A percentile compares a stretch with the other conserved stretches of the same genome.
These are phyloP conservation scores for Epinotia bilunana DNA, from an alignment of 2,888 invertebrate genomes.

Conservation along the genomic window DNA sequence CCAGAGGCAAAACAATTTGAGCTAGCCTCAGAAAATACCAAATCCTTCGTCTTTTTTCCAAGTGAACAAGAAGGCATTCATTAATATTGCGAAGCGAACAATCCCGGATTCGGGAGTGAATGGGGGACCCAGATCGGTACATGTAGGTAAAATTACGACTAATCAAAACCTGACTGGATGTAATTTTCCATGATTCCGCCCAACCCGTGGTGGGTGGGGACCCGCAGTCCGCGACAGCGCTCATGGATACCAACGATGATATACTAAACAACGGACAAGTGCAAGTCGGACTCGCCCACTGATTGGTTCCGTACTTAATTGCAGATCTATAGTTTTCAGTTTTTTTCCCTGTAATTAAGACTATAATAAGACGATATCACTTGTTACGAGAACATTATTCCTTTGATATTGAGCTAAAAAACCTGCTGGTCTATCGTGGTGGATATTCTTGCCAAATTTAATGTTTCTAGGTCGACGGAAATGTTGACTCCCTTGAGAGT, in stretches of 20 bases:
- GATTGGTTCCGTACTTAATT: no score
- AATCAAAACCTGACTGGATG: constrained; percentile 59
- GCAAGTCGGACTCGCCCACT: no score
- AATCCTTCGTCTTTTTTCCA: background rate
- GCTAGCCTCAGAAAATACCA: constrained; percentile 1
- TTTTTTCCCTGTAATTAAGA: no score
- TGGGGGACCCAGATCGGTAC: constrained; percentile 51
- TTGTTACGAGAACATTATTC: no score
- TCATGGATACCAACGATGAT: constrained; percentile 46
- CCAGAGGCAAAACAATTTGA: no score
- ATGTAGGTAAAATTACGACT: constrained; percentile 59
- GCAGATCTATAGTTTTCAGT: no score
- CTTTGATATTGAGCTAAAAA: no score
- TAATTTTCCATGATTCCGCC: constrained; percentile 57
- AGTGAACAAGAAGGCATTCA: constrained; percentile 17
- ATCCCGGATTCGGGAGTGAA: constrained; percentile 48
- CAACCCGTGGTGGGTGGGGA: constrained; percentile 39
- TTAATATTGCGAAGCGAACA: constrained; percentile 30
- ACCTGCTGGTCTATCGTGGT: no score
- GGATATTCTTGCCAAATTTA: no score
- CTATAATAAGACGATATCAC: no score
- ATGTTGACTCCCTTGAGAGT: no score
- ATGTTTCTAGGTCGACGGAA: no score
- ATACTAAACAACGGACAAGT: background rate
- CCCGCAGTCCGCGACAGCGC: constrained; percentile 45